A percentile compares a stretch with the other conserved stretches of the same genome.
Conservation (phyloP, 2,113 vertebrate genomes). For the Paraplagusia blochii region DNA sequence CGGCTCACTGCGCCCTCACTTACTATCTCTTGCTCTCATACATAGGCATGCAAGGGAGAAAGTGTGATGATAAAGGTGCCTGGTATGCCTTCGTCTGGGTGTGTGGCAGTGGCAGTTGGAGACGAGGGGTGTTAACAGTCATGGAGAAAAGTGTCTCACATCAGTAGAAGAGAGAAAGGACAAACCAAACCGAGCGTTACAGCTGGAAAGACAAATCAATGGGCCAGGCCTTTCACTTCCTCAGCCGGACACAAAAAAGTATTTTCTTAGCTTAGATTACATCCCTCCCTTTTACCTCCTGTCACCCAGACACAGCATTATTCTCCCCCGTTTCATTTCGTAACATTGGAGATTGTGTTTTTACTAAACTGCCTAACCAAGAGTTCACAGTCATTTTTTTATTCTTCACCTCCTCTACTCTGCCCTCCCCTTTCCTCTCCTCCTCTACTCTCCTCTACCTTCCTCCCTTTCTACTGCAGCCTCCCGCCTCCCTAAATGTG, state of each 20-base stretch:
- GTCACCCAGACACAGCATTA: slow-evolving; percentile 36
- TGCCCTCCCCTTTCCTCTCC: slow-evolving; percentile 8
- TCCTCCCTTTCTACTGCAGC: slow-evolving; percentile 43
- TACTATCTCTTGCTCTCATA: slow-evolving; percentile 8
- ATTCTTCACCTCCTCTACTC: background rate
- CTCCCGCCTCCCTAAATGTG: slow-evolving; percentile 71
- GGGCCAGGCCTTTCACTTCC: slow-evolving; percentile 57
- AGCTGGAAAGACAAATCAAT: slow-evolving; percentile 65
- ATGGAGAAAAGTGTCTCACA: slow-evolving; percentile 43
- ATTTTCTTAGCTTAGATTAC: slow-evolving; percentile 70
- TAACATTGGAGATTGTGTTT: slow-evolving; percentile 29
- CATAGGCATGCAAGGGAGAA: slow-evolving; percentile 8
- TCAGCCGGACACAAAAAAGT: slow-evolving; percentile 64
- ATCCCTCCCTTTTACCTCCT: slow-evolving; percentile 54
- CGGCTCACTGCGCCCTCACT: slow-evolving; percentile 44
- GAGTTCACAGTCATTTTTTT: slow-evolving; percentile 6
- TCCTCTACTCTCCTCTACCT: slow-evolving; percentile 4
- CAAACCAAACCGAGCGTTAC: slow-evolving; percentile 49
- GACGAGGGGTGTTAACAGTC: too few relatives aligned
- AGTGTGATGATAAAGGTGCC: slow-evolving; percentile 29
- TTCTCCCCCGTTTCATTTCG: slow-evolving; percentile 14
- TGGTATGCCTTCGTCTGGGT: slow-evolving; percentile 21
- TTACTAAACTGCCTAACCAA: slow-evolving; percentile 21
- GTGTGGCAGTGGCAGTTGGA: slow-evolving; percentile 20
- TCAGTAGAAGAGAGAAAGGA: slow-evolving; percentile 48